These are phyloP conservation scores for Drosophila lutescens DNA, from an alignment of 2,888 invertebrate genomes.

Conservation along the genomic window DNA sequence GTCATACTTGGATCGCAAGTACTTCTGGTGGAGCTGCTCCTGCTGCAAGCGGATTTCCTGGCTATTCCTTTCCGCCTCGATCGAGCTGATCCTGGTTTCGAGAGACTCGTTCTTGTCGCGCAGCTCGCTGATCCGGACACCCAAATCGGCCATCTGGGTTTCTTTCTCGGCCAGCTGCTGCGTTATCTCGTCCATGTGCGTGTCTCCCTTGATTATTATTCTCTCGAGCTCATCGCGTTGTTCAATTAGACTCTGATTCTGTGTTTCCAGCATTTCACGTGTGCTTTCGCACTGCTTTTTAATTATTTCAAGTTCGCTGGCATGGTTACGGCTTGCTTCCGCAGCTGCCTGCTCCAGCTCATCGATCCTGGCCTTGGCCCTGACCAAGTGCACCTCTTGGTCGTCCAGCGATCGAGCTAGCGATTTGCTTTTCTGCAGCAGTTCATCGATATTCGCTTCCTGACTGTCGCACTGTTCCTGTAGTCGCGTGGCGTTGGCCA, in stretches of 20 bases:
- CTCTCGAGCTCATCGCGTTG: not conserved
- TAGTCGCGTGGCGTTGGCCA: not conserved
- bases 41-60: not conserved
- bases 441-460: not conserved
- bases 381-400: not conserved
- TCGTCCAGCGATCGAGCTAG: not conserved
- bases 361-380: not conserved
- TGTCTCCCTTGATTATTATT: not conserved
- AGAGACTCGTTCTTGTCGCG: constrained; percentile 42
- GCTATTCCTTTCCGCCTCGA: not conserved
- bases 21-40: constrained; percentile 18
- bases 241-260: not conserved
- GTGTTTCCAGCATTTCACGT: not conserved
- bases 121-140: constrained; percentile 39
- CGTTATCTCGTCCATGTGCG: not conserved
- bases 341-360: not conserved
- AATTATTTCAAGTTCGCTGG: too few species aligned
- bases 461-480: not conserved
- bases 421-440: not conserved
- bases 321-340: not conserved
- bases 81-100: constrained; percentile 28
- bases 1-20: constrained; percentile 1
- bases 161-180: constrained; percentile 38
- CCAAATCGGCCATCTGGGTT: constrained; percentile 45
- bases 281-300: too few species aligned